Evolutionary conservation across 2,797 vertebrate genomes (phyloP).

Genomic region (Lateolabrax maculatus): DNA sequence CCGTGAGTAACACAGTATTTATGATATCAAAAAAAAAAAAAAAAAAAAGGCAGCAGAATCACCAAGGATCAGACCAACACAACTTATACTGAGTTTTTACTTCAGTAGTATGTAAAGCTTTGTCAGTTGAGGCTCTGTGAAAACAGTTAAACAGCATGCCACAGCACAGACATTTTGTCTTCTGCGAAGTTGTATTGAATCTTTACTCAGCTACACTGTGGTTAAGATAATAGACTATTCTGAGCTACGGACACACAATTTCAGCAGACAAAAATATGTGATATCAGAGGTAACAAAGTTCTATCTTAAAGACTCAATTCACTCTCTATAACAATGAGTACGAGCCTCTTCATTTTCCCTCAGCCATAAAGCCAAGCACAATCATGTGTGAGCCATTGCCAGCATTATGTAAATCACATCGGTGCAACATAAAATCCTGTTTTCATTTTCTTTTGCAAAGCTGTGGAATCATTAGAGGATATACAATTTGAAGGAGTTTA

Average conservation of each 20-base stretch:
- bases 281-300: slow-evolving; percentile 79
- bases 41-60: slow-evolving; percentile 31
- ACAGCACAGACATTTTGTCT: slow-evolving; percentile 41
- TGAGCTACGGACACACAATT: slow-evolving; percentile 43
- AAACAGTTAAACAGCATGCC: slow-evolving; percentile 44
- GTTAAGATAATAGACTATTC: slow-evolving; percentile 56
- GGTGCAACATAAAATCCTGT: slow-evolving; percentile 82
- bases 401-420: slow-evolving; percentile 84
- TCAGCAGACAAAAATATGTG: slow-evolving; percentile 56
- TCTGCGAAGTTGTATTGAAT: slow-evolving; percentile 36
- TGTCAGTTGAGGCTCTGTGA: slow-evolving; percentile 31
- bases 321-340: slow-evolving; percentile 73
- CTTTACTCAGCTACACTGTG: slow-evolving; percentile 49
- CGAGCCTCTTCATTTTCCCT: slow-evolving; percentile 78
- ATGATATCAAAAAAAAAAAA: slow-evolving; percentile 60
- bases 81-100: slow-evolving; percentile 32
- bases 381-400: slow-evolving; percentile 82
- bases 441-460: slow-evolving; percentile 86
- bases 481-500: slow-evolving; percentile 82
- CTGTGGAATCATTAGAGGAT: slow-evolving; percentile 83
- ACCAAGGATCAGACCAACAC: slow-evolving; percentile 31
- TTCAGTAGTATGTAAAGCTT: slow-evolving; percentile 31
- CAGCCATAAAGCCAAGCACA: slow-evolving; percentile 82
- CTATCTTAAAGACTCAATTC: slow-evolving; percentile 81
- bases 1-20: slow-evolving; percentile 47